Conservation (phyloP, 1,140 invertebrate species). For the Mya arenaria region DNA sequence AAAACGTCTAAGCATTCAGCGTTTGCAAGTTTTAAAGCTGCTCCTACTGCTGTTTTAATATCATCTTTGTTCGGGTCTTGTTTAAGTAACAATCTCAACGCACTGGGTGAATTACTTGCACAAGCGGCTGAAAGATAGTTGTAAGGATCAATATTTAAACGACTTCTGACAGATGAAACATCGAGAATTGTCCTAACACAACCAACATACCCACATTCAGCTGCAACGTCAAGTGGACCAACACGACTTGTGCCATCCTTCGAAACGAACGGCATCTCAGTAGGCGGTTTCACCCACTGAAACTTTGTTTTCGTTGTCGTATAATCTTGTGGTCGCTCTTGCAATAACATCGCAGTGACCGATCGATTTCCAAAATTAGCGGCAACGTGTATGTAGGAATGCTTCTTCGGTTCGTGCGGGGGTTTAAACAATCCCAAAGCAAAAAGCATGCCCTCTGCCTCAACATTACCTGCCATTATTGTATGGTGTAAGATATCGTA, state of each 20-base stretch:
- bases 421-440: conserved; percentile 70
- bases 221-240: conserved; percentile 70
- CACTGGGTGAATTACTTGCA: conserved; percentile 67
- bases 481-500: conserved; percentile 72
- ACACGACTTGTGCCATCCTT: conserved; percentile 10
- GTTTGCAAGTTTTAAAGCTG: conserved; percentile 63
- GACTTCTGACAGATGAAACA: conserved; percentile 46
- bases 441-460: conserved; percentile 67
- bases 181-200: conserved; percentile 72
- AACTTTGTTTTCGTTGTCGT: conserved; percentile 37
- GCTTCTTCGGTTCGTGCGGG: conserved; percentile 65
- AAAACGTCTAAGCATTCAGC: conserved; percentile 73
- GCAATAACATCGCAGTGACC: conserved; percentile 67
- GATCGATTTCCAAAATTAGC: conserved; percentile 65
- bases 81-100: conserved; percentile 66
- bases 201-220: conserved; percentile 61
- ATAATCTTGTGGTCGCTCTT: conserved; percentile 70
- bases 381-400: conserved; percentile 70
- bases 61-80: conserved; percentile 60
- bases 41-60: conserved; percentile 65
- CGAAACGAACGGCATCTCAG: background rate
- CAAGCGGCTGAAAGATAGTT: conserved; percentile 61
- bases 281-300: conserved; percentile 13
- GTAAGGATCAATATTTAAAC: background rate
- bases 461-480: conserved; percentile 70